Conservation (phyloP, 1,140 invertebrate genomes). For the Augochlora pura region DNA sequence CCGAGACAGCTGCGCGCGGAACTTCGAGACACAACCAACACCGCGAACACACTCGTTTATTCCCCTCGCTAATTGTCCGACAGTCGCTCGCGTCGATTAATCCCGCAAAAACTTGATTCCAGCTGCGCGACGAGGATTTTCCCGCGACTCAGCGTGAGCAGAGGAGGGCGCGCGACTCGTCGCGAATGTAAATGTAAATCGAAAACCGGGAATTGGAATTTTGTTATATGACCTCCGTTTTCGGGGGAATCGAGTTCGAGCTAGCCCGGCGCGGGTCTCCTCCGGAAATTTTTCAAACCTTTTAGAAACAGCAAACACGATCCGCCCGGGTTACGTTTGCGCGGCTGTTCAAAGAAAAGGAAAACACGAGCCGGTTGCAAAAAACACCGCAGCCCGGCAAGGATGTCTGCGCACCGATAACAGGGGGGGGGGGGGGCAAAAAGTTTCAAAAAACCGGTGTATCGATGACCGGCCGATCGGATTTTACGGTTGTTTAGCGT, state of each 20-base stretch:
- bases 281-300: too few relatives aligned
- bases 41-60: too few relatives aligned
- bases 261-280: too few relatives aligned
- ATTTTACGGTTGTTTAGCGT: not conserved
- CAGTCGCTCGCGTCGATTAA: not conserved
- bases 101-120: not conserved
- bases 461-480: not conserved
- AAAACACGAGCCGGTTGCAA: not conserved
- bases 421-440: too few relatives aligned
- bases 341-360: not conserved
- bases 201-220: too few relatives aligned
- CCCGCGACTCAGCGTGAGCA: too few relatives aligned
- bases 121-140: too few relatives aligned
- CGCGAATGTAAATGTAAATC: too few relatives aligned
- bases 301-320: not conserved
- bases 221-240: too few relatives aligned
- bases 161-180: too few relatives aligned
- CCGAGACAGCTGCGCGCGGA: not conserved
- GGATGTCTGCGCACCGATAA: not conserved
- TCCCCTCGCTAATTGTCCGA: not conserved
- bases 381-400: not conserved
- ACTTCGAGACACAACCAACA: not conserved
- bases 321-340: not conserved
- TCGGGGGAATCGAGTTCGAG: too few relatives aligned
- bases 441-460: not conserved